phyloP scores from a whole-genome alignment of 2,888 invertebrate genomes.

The Morpho helenor region DNA sequence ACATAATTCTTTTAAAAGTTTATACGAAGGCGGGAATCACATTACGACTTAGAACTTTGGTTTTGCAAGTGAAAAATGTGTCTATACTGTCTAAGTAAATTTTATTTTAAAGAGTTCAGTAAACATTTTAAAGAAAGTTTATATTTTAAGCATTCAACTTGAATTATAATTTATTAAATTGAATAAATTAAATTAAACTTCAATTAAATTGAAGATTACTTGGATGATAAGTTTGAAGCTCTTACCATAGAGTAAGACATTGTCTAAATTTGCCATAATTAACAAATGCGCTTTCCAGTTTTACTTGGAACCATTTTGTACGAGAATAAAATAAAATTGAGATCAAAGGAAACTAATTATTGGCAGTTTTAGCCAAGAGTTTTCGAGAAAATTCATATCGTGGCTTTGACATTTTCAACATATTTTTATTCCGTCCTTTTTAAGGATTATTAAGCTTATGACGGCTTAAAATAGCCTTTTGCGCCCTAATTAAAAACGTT shows the following conservation, averaged over 20 bases:
- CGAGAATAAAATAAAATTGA: neutral
- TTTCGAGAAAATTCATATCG: conserved; percentile 16
- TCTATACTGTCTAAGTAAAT: conserved; percentile 6
- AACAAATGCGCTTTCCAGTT: too few species aligned
- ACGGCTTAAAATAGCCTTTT: conserved; percentile 21
- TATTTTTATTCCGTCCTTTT: conserved; percentile 20
- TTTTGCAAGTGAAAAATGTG: conserved; percentile 2
- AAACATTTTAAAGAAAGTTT: too few species aligned
- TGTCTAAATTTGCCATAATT: too few species aligned
- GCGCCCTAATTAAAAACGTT: conserved; percentile 18
- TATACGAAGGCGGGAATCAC: conserved; percentile 3
- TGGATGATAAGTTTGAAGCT: too few species aligned
- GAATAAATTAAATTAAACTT: too few species aligned
- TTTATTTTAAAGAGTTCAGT: too few species aligned
- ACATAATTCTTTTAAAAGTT: conserved; percentile 12
- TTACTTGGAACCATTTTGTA: too few species aligned
- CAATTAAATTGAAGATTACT: too few species aligned
- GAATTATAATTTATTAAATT: too few species aligned
- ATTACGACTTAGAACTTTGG: conserved; percentile 10
- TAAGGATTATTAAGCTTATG: conserved; percentile 20
- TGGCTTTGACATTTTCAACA: neutral
- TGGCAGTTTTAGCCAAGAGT: conserved; percentile 21
- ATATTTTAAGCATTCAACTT: too few species aligned
- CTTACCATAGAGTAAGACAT: too few species aligned
- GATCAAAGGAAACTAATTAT: conserved; percentile 10